phyloP scores from a whole-genome alignment of 2,888 invertebrate genomes.

The Ligdia adustata region DNA sequence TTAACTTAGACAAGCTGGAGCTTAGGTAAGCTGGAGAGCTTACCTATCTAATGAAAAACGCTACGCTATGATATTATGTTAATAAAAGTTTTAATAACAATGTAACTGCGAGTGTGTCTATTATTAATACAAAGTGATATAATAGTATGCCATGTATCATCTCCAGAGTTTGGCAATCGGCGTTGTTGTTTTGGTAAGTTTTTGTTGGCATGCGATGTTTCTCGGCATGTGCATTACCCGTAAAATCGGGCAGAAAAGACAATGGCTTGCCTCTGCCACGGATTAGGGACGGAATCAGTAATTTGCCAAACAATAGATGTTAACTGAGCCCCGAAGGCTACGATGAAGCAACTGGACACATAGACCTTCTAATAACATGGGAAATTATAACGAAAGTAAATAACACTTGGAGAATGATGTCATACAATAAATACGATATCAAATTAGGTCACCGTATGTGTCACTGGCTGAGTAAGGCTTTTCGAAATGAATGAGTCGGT shows the following conservation, averaged over 20 bases:
- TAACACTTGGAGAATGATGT: constrained; percentile 17
- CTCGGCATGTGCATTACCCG: constrained; percentile 59
- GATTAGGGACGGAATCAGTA: constrained; percentile 75
- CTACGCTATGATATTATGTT: no score
- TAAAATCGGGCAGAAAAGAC: constrained; percentile 73
- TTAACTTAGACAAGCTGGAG: no score
- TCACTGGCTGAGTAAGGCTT: not conserved
- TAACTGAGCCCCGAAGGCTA: constrained; percentile 75
- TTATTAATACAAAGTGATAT: no score
- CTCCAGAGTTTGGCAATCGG: constrained; percentile 25
- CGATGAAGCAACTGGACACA: constrained; percentile 58
- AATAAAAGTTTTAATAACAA: no score
- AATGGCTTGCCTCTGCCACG: constrained; percentile 61
- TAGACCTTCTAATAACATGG: constrained; percentile 45
- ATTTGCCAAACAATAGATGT: constrained; percentile 76
- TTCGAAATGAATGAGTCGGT: not conserved
- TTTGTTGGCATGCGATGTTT: constrained; percentile 37
- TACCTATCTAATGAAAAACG: no score
- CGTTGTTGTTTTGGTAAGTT: constrained; percentile 13
- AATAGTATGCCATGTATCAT: no score
- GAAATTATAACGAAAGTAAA: constrained; percentile 46
- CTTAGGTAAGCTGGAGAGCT: no score
- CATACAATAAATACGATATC: not conserved
- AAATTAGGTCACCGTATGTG: constrained; percentile 7
- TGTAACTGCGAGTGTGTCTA: no score